These are phyloP conservation scores for Caenorhabditis imperialis DNA, from an alignment of 2,888 invertebrate genomes.

Conservation along the genomic window DNA sequence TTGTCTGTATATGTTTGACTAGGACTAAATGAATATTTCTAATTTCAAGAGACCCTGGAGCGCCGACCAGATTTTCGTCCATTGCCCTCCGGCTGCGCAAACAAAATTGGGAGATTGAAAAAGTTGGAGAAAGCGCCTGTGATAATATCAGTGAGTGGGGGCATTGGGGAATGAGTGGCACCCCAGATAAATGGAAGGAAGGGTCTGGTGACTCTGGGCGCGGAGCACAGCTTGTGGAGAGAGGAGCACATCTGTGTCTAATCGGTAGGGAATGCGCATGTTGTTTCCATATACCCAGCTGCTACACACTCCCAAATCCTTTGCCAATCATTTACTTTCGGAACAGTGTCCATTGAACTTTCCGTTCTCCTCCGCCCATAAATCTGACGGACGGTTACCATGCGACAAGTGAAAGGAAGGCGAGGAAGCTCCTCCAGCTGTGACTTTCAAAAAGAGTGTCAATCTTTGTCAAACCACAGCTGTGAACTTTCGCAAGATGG, in stretches of 20 bases:
- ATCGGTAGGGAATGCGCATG: constrained; percentile 55
- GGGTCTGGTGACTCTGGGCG: constrained; percentile 26
- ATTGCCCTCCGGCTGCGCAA: too few species aligned
- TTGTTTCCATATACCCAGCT: constrained; percentile 58
- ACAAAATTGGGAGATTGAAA: constrained; percentile 21
- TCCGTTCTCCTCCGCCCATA: not conserved
- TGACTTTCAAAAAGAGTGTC: constrained; percentile 20
- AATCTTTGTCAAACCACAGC: constrained; percentile 54
- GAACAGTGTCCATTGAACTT: constrained; percentile 15
- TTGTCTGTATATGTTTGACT: constrained; percentile 30
- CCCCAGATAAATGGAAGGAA: too few species aligned
- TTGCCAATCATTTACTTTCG: constrained; percentile 50
- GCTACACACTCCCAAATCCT: constrained; percentile 33
- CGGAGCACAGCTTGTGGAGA: constrained; percentile 48
- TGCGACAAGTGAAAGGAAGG: constrained; percentile 16
- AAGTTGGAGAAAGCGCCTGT: constrained; percentile 27
- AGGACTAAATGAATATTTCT: constrained; percentile 39
- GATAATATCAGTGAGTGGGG: too few species aligned
- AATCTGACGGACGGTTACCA: constrained; percentile 12
- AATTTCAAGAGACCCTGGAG: too few species aligned
- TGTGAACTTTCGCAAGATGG: constrained; percentile 40
- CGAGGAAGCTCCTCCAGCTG: not conserved
- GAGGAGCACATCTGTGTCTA: constrained; percentile 57
- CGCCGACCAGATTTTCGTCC: too few species aligned
- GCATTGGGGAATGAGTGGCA: too few species aligned